phyloP scores from a whole-genome alignment of 2,113 vertebrate species.

The Amblyornis subalaris region DNA sequence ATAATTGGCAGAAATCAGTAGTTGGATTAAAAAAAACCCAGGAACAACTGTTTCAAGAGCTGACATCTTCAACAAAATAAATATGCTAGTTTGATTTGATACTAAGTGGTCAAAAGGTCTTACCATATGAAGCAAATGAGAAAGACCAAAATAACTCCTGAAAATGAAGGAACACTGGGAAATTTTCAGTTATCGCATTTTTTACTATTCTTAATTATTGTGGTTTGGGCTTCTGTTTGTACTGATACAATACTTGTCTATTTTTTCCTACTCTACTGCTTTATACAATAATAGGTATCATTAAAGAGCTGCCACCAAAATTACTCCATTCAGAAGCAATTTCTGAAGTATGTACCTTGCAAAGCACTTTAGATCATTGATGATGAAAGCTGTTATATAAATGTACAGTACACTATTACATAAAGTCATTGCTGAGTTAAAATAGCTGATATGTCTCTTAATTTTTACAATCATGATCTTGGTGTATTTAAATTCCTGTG shows the following conservation, averaged over 20 bases:
- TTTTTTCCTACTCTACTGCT: background rate
- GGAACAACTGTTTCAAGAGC: background rate
- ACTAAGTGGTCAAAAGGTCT: background rate
- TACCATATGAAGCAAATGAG: background rate
- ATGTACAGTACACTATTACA: slow-evolving; percentile 2
- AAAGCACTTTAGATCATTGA: slow-evolving; percentile 16
- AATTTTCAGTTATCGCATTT: background rate
- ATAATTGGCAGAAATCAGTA: background rate
- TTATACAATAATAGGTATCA: background rate
- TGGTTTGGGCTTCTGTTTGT: background rate
- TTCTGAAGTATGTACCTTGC: slow-evolving; percentile 6
- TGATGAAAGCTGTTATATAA: slow-evolving; percentile 19
- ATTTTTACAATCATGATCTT: background rate
- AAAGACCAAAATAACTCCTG: background rate
- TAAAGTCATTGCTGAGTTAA: slow-evolving; percentile 8
- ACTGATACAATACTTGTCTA: background rate
- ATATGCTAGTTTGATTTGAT: background rate
- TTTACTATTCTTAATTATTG: background rate
- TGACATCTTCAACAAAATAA: background rate
- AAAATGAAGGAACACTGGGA: background rate
- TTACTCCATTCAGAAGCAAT: slow-evolving; percentile 13
- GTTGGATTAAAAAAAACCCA: background rate
- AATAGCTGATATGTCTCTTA: background rate
- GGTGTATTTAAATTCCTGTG: slow-evolving; percentile 10
- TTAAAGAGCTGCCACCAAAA: slow-evolving; percentile 12